phyloP scores from a whole-genome alignment of 2,888 invertebrate species.

The Artemia sinica region DNA sequence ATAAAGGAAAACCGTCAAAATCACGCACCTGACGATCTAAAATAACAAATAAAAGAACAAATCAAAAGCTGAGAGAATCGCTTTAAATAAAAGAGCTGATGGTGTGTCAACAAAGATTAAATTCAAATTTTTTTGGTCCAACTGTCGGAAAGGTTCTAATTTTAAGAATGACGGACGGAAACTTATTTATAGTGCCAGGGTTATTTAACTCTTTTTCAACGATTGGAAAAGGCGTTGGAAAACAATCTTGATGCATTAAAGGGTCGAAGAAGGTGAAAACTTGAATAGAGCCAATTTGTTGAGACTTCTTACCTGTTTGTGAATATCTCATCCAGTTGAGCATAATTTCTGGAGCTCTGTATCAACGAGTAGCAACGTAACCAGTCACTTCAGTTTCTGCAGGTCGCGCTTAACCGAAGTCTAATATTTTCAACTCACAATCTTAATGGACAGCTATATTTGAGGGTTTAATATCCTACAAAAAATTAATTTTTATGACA shows the following conservation, averaged over 20 bases:
- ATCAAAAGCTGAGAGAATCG: too few species aligned
- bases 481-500: background rate
- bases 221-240: slow-evolving; percentile 17
- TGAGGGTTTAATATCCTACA: slow-evolving; percentile 85
- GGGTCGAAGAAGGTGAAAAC: background rate
- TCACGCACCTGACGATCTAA: too few species aligned
- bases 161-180: too few species aligned
- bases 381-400: slow-evolving; percentile 99
- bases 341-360: slow-evolving; percentile 99
- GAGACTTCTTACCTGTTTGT: slow-evolving; percentile 50
- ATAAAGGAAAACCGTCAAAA: too few species aligned
- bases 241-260: slow-evolving; percentile 15
- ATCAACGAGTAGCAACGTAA: slow-evolving; percentile 57
- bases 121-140: too few species aligned
- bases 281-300: background rate
- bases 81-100: too few species aligned
- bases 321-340: slow-evolving; percentile 99
- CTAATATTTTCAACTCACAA: slow-evolving; percentile 92
- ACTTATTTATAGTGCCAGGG: too few species aligned
- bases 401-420: slow-evolving; percentile 92
- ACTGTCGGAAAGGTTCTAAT: too few species aligned
- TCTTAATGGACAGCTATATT: slow-evolving; percentile 99
- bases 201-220: too few species aligned
- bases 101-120: too few species aligned
- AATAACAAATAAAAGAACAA: too few species aligned